Percentiles rank a stretch among this genome's conserved stretches.
Conservation (phyloP, 2,888 invertebrate species). For the Eristalis tenax region DNA sequence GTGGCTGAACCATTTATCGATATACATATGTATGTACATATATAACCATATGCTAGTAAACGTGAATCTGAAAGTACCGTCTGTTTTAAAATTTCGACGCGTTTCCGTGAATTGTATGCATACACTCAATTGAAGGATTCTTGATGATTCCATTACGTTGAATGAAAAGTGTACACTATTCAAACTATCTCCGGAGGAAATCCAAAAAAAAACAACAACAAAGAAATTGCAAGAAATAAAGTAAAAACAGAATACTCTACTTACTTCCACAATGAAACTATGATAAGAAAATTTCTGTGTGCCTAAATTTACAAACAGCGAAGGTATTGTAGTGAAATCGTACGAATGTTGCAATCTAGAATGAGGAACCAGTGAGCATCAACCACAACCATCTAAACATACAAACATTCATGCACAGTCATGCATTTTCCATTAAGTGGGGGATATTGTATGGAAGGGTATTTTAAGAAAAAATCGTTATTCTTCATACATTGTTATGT, state of each 20-base stretch:
- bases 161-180: constrained; percentile 22
- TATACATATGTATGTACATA: too few relatives aligned
- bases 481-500: background rate
- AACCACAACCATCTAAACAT: constrained; percentile 13
- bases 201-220: constrained; percentile 21
- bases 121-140: constrained; percentile 16
- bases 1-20: too few relatives aligned
- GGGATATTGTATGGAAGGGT: constrained; percentile 24
- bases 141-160: constrained; percentile 38
- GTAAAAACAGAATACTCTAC: background rate
- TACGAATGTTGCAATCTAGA: constrained; percentile 16
- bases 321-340: constrained; percentile 37
- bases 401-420: constrained; percentile 42
- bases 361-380: constrained; percentile 1
- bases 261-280: constrained; percentile 20
- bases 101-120: constrained; percentile 17
- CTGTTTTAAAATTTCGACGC: background rate
- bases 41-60: too few relatives aligned
- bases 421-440: constrained; percentile 57
- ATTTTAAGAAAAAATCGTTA: constrained; percentile 35
- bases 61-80: too few relatives aligned
- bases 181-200: constrained; percentile 28
- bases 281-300: constrained; percentile 23
- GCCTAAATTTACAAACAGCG: constrained; percentile 47
- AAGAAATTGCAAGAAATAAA: constrained; percentile 13